phyloP scores from a whole-genome alignment of 2,888 invertebrate genomes.

The Kryphioiulus occultus region DNA sequence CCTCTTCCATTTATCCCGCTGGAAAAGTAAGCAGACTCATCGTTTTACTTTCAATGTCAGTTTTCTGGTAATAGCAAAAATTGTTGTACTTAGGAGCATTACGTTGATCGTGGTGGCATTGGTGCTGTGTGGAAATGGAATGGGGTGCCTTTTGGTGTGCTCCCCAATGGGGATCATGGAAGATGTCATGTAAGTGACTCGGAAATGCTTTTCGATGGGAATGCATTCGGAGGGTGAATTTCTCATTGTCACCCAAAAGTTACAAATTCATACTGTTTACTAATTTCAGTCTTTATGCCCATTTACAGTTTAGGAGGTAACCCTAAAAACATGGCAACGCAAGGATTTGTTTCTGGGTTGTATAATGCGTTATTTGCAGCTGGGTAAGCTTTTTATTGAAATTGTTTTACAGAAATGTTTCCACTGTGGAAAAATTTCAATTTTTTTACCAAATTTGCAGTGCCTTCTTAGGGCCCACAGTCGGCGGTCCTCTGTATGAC shows the following conservation, averaged over 20 bases:
- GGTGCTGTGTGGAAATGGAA: conserved; percentile 44
- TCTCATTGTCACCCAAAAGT: not conserved
- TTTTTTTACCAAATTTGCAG: not conserved
- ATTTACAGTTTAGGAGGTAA: conserved; percentile 17
- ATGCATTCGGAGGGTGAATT: no score
- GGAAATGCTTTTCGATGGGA: no score
- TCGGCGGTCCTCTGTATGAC: conserved; percentile 50
- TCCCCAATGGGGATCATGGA: conserved; percentile 47
- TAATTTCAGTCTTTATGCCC: not conserved
- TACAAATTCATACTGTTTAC: not conserved
- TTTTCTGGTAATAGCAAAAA: not conserved
- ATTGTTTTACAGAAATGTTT: not conserved
- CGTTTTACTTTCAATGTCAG: not conserved
- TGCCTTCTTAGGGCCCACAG: conserved; percentile 49
- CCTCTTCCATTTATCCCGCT: conserved; percentile 79
- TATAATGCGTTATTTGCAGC: conserved; percentile 48
- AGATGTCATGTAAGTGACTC: conserved; percentile 39
- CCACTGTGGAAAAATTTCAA: no score
- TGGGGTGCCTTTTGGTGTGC: conserved; percentile 42
- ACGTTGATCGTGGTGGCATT: conserved; percentile 1
- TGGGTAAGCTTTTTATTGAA: conserved; percentile 25
- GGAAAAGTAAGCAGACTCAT: conserved; percentile 66
- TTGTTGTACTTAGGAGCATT: conserved; percentile 15
- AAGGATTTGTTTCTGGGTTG: conserved; percentile 51
- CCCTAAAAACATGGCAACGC: conserved; percentile 42